phyloP scores from a whole-genome alignment of 2,797 vertebrate species.

The Ficedula albicollis region DNA sequence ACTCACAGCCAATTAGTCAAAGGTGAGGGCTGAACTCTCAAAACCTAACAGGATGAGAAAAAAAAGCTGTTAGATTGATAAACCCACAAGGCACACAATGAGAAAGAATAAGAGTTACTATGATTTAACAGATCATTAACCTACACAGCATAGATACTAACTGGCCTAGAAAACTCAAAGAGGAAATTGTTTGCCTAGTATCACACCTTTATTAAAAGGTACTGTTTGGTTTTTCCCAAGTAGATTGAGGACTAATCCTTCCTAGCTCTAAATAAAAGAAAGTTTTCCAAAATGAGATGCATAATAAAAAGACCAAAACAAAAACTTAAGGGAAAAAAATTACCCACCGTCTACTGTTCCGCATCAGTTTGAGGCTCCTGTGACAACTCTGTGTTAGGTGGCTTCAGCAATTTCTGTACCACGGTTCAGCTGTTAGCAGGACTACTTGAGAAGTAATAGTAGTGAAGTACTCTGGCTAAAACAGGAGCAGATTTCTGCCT shows the following conservation, averaged over 20 bases:
- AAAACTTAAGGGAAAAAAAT: not conserved
- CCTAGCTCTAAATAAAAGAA: not conserved
- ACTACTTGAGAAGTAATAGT: not conserved
- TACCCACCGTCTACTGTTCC: not conserved
- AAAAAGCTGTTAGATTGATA: not conserved
- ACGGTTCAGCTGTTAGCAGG: not conserved
- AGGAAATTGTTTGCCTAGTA: not conserved
- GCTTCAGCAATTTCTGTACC: not conserved
- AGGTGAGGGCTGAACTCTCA: not conserved
- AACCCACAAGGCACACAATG: not conserved
- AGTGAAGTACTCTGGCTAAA: not conserved
- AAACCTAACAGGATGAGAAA: not conserved
- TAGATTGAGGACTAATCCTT: not conserved
- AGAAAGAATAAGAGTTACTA: not conserved
- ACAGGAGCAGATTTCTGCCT: not conserved
- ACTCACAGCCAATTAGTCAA: not conserved
- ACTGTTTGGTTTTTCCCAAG: not conserved
- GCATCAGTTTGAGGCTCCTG: not conserved
- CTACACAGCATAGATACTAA: not conserved
- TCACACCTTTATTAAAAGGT: not conserved
- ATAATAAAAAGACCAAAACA: not conserved
- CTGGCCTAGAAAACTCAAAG: not conserved
- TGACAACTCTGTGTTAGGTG: not conserved
- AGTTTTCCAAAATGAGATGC: not conserved
- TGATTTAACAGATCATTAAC: not conserved